Evolutionary conservation across 2,888 invertebrate species (phyloP).

Genomic region (Leptura quadrifasciata): DNA sequence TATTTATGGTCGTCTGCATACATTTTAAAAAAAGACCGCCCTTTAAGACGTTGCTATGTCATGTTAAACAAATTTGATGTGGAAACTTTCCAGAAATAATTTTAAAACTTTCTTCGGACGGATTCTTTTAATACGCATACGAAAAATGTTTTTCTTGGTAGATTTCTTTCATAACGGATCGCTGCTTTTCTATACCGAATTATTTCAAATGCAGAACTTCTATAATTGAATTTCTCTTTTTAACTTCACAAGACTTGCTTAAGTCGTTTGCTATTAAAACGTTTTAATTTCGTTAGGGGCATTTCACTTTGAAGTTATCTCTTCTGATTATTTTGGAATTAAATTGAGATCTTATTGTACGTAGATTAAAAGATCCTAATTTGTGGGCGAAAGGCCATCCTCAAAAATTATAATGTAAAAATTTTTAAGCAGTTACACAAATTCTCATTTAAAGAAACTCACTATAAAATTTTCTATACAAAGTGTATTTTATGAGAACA

Average conservation of each 20-base stretch:
- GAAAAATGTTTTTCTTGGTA: constrained; percentile 24
- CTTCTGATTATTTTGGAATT: constrained; percentile 7
- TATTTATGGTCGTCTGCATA: neutral
- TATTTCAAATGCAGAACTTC: constrained; percentile 44
- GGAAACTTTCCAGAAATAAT: constrained; percentile 24
- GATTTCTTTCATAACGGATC: constrained; percentile 26
- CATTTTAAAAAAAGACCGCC: constrained; percentile 21
- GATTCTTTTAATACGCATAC: constrained; percentile 28
- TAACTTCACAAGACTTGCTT: constrained; percentile 10
- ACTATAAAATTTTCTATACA: too few relatives aligned
- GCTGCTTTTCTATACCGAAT: constrained; percentile 41
- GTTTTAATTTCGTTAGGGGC: neutral
- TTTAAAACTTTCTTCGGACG: constrained; percentile 26
- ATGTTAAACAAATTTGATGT: constrained; percentile 33
- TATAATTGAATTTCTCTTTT: constrained; percentile 42
- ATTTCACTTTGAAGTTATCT: constrained; percentile 3
- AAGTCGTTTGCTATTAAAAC: constrained; percentile 33
- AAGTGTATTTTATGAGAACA: too few relatives aligned
- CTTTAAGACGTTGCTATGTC: constrained; percentile 25
- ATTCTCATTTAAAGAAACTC: too few relatives aligned
- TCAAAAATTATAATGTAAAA: too few relatives aligned
- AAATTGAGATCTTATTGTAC: neutral
- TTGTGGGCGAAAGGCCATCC: too few relatives aligned
- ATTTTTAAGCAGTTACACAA: too few relatives aligned
- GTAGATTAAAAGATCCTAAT: neutral